phyloP scores from a whole-genome alignment of 2,113 vertebrate genomes.

The Hyperoodon ampullatus region DNA sequence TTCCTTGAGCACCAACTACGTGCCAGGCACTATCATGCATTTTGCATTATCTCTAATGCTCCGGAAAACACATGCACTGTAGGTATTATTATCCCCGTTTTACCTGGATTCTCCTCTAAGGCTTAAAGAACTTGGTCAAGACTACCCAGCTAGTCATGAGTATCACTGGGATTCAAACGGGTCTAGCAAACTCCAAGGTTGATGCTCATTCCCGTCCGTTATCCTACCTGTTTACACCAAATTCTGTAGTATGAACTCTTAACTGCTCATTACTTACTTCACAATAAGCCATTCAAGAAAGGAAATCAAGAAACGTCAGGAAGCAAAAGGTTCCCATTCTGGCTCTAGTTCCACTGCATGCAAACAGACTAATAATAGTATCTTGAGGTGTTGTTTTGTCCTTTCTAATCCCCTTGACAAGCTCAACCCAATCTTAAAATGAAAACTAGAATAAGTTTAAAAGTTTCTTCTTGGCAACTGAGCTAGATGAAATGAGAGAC shows the following conservation, averaged over 20 bases:
- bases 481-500: neutral
- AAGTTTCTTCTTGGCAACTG: conserved; percentile 23
- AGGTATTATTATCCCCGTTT: neutral
- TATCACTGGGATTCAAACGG: neutral
- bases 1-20: neutral
- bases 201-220: neutral
- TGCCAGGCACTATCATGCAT: neutral
- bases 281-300: conserved; percentile 19
- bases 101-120: conserved; percentile 24
- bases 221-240: neutral
- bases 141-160: neutral
- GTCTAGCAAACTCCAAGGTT: neutral
- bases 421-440: conserved; percentile 20
- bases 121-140: neutral
- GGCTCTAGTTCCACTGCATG: neutral
- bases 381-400: neutral
- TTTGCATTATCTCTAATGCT: neutral
- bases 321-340: neutral
- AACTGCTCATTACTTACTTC: conserved; percentile 41
- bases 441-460: conserved; percentile 14
- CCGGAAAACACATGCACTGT: neutral
- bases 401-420: conserved; percentile 34
- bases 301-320: neutral
- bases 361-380: neutral
- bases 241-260: neutral